phyloP scores from a whole-genome alignment of 2,797 vertebrate species.

The Poecilia wingei region DNA sequence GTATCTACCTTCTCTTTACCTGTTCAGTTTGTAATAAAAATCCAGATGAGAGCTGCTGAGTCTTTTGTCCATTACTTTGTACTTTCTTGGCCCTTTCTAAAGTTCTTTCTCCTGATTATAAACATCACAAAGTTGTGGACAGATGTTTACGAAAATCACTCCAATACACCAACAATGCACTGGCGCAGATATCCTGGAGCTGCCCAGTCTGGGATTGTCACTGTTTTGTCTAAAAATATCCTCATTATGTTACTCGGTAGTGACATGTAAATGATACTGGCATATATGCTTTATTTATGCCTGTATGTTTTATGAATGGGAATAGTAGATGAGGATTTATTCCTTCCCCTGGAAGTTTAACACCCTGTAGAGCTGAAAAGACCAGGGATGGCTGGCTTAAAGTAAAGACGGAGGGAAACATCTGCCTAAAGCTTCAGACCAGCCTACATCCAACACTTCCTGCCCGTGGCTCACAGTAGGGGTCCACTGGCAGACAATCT shows the following conservation, averaged over 20 bases:
- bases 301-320: conserved; percentile 21
- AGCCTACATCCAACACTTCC: conserved; percentile 74
- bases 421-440: conserved; percentile 72
- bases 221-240: background rate
- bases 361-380: conserved; percentile 40
- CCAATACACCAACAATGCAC: conserved; percentile 45
- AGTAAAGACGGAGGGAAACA: conserved; percentile 67
- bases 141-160: conserved; percentile 60
- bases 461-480: conserved; percentile 64
- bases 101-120: conserved; percentile 36
- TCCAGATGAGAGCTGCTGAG: conserved; percentile 28
- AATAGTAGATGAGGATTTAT: conserved; percentile 25
- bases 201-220: conserved; percentile 21
- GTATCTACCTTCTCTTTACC: background rate
- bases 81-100: conserved; percentile 51
- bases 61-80: conserved; percentile 29
- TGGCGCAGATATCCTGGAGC: conserved; percentile 51
- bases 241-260: conserved; percentile 19
- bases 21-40: conserved; percentile 28
- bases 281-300: conserved; percentile 15
- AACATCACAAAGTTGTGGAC: conserved; percentile 50
- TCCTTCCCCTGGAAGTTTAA: conserved; percentile 49
- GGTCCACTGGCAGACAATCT: conserved; percentile 49
- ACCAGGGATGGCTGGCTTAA: conserved; percentile 51
- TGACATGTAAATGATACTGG: conserved; percentile 29